Evolutionary conservation across 2,113 vertebrate species (phyloP).

Genomic region (Daboia siamensis): DNA sequence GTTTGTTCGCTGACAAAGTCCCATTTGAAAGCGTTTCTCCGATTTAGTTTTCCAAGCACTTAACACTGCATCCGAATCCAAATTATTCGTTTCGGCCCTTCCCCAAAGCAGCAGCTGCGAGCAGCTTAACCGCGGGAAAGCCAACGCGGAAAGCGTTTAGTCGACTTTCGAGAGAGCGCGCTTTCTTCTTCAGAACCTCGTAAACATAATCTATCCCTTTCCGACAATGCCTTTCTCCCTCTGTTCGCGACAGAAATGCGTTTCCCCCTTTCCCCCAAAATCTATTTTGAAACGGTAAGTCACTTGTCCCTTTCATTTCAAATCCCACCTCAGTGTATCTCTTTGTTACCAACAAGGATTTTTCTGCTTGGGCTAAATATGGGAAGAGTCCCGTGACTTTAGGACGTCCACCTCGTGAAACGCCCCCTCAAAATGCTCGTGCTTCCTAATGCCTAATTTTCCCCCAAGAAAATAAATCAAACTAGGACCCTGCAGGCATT

Average conservation of each 20-base stretch:
- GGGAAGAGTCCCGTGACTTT: background rate
- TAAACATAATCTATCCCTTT: background rate
- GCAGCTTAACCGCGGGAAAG: background rate
- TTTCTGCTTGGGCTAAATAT: background rate
- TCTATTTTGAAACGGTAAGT: background rate
- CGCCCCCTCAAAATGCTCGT: background rate
- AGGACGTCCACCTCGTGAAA: background rate
- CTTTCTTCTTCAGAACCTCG: background rate
- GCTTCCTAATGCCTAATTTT: background rate
- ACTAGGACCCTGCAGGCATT: background rate
- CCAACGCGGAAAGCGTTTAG: conserved; percentile 1
- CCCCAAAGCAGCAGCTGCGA: conserved; percentile 20
- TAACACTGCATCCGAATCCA: background rate
- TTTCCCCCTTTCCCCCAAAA: background rate
- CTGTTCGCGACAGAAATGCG: background rate
- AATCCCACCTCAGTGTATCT: too few species aligned
- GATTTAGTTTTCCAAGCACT: background rate
- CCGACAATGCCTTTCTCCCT: conserved; percentile 13
- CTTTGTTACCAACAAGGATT: background rate
- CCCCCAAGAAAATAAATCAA: background rate
- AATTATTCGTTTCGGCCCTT: background rate
- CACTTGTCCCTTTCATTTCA: rapidly evolving
- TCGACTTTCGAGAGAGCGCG: background rate
- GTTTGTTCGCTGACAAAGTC: background rate
- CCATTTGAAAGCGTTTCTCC: background rate